Evolutionary conservation across 2,113 vertebrate genomes (phyloP), one percentile per base, ranked within the genome.

Genomic region (Stomatorhinus ivindoensis): DNA sequence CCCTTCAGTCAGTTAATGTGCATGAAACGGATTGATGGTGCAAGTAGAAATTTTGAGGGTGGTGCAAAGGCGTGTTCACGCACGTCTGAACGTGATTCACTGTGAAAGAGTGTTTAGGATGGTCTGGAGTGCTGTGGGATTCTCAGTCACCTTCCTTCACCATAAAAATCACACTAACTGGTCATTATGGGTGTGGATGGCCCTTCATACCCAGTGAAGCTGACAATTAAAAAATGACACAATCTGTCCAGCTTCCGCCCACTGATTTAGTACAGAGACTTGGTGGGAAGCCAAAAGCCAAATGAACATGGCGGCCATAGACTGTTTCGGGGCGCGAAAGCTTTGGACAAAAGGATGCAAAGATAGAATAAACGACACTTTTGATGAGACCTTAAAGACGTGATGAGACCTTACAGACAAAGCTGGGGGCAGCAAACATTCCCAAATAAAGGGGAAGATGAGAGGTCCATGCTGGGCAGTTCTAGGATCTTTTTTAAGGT

Each of bases 1-100:
- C 69, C 86, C 86, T 87, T 92, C 85, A 88, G 55, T 19, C 90
- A 90, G 50, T 5, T 90, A 55, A 90, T 89, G 42, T 88, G 84
- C 31, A 6, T 69, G 84, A 27, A 76, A 88, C 11, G 48, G n/a
- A 86, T 86, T 11, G 48, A 85, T 85, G 21, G 27, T 44, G 44
- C 44, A 47, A 47, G 35, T 9, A 84, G 44, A 84, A 21, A 84
- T 39, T 84, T 84, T 83, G 21, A 21, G 19, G 35, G 10, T 3
- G 7, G 19, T 9, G 17, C 42, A 42, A n/a, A 47, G n/a, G 39
- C 19, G 35, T 42, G 35, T 42, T 42, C 31, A 35, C 13, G 19
- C 35, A 42, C 17, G 35, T 35, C 73, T 42, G 73, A 80, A 80
- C n/a, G 73, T 42, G 73, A 80, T 80, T 80, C 15, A 39, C 15